phyloP scores from a whole-genome alignment of 2,113 vertebrate species.

The Genyomyrus donnyi region DNA sequence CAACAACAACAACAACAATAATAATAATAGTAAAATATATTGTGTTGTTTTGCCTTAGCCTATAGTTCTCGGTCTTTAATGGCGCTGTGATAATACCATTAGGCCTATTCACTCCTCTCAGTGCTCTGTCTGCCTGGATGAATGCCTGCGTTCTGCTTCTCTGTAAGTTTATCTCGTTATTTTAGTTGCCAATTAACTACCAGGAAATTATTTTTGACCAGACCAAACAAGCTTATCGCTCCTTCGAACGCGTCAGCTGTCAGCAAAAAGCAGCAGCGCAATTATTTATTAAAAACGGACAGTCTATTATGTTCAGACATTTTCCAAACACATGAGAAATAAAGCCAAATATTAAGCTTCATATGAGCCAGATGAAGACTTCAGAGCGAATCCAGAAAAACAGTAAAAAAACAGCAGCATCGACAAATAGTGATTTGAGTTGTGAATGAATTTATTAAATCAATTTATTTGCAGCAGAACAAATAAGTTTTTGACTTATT shows the following conservation, averaged over 20 bases:
- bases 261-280: too few species aligned
- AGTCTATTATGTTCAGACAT: background rate
- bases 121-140: background rate
- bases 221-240: background rate
- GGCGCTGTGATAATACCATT: background rate
- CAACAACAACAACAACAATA: too few species aligned
- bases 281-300: background rate
- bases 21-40: background rate
- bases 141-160: background rate
- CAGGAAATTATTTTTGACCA: conserved; percentile 12
- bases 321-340: background rate
- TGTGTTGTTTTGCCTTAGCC: background rate
- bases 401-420: background rate
- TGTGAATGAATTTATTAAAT: background rate
- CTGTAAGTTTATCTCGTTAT: background rate
- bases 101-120: background rate
- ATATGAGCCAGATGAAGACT: background rate
- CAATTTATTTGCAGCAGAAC: background rate
- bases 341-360: background rate
- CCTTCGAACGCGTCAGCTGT: background rate
- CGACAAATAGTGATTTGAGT: background rate
- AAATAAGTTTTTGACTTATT: background rate
- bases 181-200: background rate
- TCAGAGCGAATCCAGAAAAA: background rate
- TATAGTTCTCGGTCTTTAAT: background rate